Evolutionary conservation across 2,888 invertebrate species (phyloP).

Genomic region (Dicyrtoma fusca): DNA sequence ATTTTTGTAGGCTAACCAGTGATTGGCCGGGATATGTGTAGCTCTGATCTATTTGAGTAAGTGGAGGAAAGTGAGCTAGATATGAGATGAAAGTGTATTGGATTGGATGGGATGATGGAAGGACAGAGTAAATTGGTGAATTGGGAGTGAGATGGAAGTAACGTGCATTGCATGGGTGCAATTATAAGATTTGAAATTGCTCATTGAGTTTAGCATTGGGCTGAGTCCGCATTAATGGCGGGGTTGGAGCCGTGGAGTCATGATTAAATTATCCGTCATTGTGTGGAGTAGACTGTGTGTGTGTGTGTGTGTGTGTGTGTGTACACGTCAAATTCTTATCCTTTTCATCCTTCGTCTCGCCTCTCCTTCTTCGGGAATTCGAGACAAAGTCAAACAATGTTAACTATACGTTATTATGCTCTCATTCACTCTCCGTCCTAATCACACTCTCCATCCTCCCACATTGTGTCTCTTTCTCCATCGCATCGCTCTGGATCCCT

Average conservation of each 20-base stretch:
- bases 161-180: too few relatives aligned
- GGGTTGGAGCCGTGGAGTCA: slow-evolving; percentile 15
- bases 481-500: not conserved
- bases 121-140: too few relatives aligned
- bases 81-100: too few relatives aligned
- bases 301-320: not conserved
- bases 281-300: not conserved
- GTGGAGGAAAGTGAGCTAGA: too few relatives aligned
- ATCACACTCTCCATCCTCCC: not conserved
- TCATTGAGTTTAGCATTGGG: too few relatives aligned
- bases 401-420: not conserved
- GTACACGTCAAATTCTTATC: not conserved
- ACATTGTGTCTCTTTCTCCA: not conserved
- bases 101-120: too few relatives aligned
- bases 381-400: not conserved
- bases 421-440: not conserved
- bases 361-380: not conserved
- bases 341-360: not conserved
- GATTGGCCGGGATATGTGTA: too few relatives aligned
- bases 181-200: too few relatives aligned
- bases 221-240: not conserved
- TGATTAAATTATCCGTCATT: slow-evolving; percentile 24
- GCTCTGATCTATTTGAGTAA: too few relatives aligned
- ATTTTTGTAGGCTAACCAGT: too few relatives aligned
- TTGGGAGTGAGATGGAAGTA: too few relatives aligned